phyloP scores from a whole-genome alignment of 2,797 vertebrate species.

The Cossypha dichroa region DNA sequence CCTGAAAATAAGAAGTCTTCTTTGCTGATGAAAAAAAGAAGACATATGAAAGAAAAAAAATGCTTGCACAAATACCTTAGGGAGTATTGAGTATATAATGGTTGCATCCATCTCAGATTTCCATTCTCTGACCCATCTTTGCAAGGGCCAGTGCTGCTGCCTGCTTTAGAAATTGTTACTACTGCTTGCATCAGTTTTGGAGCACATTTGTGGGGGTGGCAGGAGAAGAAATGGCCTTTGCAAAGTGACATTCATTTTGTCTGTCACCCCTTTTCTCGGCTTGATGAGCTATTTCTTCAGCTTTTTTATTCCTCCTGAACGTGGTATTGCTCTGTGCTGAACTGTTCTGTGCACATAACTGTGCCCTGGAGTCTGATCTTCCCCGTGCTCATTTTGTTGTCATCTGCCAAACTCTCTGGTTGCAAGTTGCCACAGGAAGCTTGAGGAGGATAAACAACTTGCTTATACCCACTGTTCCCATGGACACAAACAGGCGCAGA shows the following conservation, averaged over 20 bases:
- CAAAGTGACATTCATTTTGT: not conserved
- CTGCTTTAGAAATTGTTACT: not conserved
- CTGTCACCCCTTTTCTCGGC: not conserved
- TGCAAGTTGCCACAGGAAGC: not conserved
- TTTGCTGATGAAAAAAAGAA: not conserved
- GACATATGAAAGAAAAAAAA: not conserved
- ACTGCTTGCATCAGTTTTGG: not conserved
- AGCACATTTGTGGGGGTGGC: not conserved
- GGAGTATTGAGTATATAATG: not conserved
- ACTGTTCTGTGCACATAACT: not conserved
- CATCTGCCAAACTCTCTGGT: not conserved
- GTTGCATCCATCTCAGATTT: not conserved
- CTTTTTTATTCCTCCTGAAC: not conserved
- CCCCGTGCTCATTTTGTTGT: not conserved
- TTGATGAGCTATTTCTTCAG: not conserved
- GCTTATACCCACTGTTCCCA: not conserved
- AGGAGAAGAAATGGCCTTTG: not conserved
- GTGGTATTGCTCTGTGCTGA: not conserved
- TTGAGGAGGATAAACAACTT: not conserved
- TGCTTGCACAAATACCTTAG: not conserved
- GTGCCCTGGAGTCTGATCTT: not conserved
- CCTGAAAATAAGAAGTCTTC: not conserved
- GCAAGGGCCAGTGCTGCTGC: not conserved
- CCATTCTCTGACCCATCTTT: not conserved
- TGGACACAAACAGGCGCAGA: fast-evolving